phyloP scores from a whole-genome alignment of 2,888 invertebrate genomes.

The Amblyjoppa fuscipennis region DNA sequence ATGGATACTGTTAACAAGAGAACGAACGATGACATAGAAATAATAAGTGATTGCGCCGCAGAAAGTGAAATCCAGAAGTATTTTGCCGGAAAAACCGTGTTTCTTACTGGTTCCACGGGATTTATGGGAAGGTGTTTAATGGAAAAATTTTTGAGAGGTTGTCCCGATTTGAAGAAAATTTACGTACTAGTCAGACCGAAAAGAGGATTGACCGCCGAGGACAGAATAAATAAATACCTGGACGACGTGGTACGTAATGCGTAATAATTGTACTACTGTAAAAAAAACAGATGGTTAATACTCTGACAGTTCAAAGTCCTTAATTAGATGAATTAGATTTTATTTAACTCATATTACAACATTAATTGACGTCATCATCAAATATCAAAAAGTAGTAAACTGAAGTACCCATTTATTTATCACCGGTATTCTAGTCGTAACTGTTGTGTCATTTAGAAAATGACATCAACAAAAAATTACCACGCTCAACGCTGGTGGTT shows the following conservation, averaged over 20 bases:
- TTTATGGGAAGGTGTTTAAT: conserved; percentile 74
- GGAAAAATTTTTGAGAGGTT: conserved; percentile 73
- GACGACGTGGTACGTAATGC: conserved; percentile 41
- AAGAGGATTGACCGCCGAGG: conserved; percentile 20
- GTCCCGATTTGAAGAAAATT: conserved; percentile 48
- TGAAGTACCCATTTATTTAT: not conserved
- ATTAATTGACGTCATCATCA: not conserved
- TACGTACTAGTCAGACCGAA: conserved; percentile 62
- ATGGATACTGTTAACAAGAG: conserved; percentile 72
- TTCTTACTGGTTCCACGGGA: conserved; percentile 75
- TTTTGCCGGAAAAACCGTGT: conserved; percentile 74
- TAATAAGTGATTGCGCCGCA: not conserved
- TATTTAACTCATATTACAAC: not conserved
- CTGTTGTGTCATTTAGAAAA: not conserved
- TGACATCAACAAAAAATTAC: not conserved
- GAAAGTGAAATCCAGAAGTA: conserved; percentile 73
- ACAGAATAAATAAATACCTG: conserved; percentile 56
- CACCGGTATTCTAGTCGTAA: not conserved
- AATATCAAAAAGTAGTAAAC: not conserved
- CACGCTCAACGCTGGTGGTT: not conserved
- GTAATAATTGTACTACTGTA: not conserved
- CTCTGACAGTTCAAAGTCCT: not conserved
- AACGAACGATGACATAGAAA: conserved; percentile 69
- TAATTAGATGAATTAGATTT: not conserved
- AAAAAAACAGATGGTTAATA: not conserved